phyloP scores from a whole-genome alignment of 2,888 invertebrate species.

The Leptinotarsa tumamoca region DNA sequence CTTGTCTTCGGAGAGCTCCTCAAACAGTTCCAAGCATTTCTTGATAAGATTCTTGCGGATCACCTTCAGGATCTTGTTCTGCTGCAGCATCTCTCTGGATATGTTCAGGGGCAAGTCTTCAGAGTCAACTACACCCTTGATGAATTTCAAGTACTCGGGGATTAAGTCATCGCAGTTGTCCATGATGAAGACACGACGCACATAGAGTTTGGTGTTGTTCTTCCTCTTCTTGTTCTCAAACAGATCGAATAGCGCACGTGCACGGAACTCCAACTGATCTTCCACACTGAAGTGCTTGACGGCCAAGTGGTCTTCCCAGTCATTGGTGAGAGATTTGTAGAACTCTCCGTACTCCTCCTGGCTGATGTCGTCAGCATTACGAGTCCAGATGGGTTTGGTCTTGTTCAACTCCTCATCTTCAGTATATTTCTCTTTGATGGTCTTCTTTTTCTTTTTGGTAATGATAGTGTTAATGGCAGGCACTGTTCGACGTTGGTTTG shows the following conservation, averaged over 20 bases:
- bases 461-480: too few species aligned
- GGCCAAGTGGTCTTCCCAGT: constrained; percentile 98
- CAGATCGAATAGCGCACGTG: constrained; percentile 95
- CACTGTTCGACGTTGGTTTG: too few species aligned
- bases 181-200: constrained; percentile 99
- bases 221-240: constrained; percentile 98
- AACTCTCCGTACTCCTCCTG: constrained; percentile 98
- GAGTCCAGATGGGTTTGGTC: constrained; percentile 97
- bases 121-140: constrained; percentile 98
- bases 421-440: constrained; percentile 96
- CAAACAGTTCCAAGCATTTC: constrained; percentile 97
- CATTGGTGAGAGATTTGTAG: constrained; percentile 97
- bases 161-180: constrained; percentile 99
- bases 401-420: constrained; percentile 99
- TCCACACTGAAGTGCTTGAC: constrained; percentile 96
- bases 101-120: constrained; percentile 99
- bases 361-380: constrained; percentile 96
- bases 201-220: constrained; percentile 98
- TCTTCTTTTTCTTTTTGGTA: constrained; percentile 90
- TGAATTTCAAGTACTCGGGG: constrained; percentile 96
- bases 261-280: constrained; percentile 94
- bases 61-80: constrained; percentile 98
- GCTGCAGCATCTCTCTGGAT: constrained; percentile 99
- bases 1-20: constrained; percentile 95
- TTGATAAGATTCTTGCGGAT: constrained; percentile 99